phyloP scores from a whole-genome alignment of 2,888 invertebrate genomes.

The Chrysomela aeneicollis region DNA sequence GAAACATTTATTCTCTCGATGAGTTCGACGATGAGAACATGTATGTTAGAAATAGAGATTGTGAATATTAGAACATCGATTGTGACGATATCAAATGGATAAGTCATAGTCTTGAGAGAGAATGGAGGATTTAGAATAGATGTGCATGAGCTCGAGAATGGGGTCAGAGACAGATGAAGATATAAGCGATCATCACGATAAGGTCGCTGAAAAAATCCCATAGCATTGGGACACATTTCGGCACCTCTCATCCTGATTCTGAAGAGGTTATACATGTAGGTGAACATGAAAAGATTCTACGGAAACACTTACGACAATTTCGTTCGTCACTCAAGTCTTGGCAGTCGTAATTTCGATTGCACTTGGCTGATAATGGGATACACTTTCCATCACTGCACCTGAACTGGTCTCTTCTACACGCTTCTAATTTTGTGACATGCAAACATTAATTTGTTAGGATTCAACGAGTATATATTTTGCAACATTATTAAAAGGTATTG shows the following conservation, averaged over 20 bases:
- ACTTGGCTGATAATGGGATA: conserved; percentile 65
- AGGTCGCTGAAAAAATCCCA: background rate
- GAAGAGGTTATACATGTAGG: background rate
- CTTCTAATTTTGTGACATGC: conserved; percentile 35
- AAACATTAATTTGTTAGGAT: conserved; percentile 34
- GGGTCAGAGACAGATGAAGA: conserved; percentile 10
- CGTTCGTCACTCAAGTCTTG: conserved; percentile 65
- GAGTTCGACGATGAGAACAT: background rate
- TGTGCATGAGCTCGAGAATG: background rate
- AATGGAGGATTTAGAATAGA: background rate
- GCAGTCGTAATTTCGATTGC: conserved; percentile 71
- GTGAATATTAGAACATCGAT: conserved; percentile 37
- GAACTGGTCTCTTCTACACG: conserved; percentile 73
- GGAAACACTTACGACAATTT: conserved; percentile 61
- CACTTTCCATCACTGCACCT: conserved; percentile 68
- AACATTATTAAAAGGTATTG: background rate
- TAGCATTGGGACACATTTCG: background rate
- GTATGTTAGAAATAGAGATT: conserved; percentile 30
- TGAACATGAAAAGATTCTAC: conserved; percentile 19
- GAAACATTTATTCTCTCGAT: conserved; percentile 26
- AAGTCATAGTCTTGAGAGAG: background rate
- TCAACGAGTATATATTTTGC: background rate
- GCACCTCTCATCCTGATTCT: background rate
- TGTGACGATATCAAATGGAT: background rate
- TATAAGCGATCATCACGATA: conserved; percentile 4